Base-by-base conservation (phyloP, 2,888 invertebrate genomes). In the Seira musarum region DNA sequence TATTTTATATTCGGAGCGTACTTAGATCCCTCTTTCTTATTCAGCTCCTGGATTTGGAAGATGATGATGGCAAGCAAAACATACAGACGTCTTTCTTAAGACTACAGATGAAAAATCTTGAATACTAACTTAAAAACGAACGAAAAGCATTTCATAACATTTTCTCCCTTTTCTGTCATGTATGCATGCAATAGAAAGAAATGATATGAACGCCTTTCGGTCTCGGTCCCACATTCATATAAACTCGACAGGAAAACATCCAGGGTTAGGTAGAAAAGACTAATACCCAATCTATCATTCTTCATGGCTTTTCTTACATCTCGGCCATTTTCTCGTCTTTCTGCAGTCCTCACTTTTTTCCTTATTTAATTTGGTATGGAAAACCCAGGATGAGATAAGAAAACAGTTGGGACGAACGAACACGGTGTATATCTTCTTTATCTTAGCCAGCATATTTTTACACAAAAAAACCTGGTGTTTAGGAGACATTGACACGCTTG, bases 271-370 rank as follows among this genome's bases (percentile, higher is more conserved):
- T 60, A 46, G 40, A 65, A 30, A 35, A 64, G 65, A 63, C 64
- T 72, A 73, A 73, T 73, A 73, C 73, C 66, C 73, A 65, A 73
- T 73, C 73, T 73, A 73, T 73, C 73, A 66, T 72, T 70, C 21
- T 21, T 61, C 61, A 70, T 30, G 49, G 60, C 53, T 68, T 60
- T 60, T 53, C 17, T 25, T 17, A n/a, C 22, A n/a, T 25, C 71
- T 71, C 22, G 17, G 22, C 64, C 25, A 25, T 61, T 17, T 22
- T 25, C 71, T 71, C 22, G 17, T 64, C 64, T 64, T 64, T 61
- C 57, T 22, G 63, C 63, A 24, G 57, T 3, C 13, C 61, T 61
- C 21, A 30, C 30, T 30, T 61, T 21, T 61, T 61, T 57, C n/a
- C 17, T 19, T 10, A 61, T 21, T 61, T 61, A 61, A 61, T 61